These are phyloP conservation scores for Leistus spinibarbis DNA, from an alignment of 2,888 invertebrate genomes.

Conservation along the genomic window DNA sequence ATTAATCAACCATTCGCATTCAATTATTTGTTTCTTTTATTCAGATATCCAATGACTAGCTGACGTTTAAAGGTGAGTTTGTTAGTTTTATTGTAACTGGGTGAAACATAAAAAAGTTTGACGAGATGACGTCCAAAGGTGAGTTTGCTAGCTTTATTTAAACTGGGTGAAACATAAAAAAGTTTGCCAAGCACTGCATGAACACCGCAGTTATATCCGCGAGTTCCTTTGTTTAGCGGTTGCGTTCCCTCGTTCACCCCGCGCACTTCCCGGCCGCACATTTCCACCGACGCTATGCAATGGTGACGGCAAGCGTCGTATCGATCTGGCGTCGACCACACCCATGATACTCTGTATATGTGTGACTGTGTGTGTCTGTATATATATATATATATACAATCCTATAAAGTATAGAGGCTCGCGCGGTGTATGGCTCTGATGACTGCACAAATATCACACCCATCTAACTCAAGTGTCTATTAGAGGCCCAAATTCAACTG, in stretches of 20 bases:
- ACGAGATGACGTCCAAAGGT: too few species aligned
- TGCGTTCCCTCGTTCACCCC: neutral
- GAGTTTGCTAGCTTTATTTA: too few species aligned
- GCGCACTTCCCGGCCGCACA: neutral
- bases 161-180: too few species aligned
- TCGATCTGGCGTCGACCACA: constrained; percentile 6
- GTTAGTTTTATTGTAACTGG: too few species aligned
- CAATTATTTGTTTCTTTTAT: too few species aligned
- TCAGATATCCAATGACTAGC: too few species aligned
- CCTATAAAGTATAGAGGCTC: neutral
- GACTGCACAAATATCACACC: neutral
- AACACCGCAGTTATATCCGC: constrained; percentile 1
- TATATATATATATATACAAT: neutral
- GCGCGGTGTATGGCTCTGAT: neutral
- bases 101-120: too few species aligned
- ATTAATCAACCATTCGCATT: too few species aligned
- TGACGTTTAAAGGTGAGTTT: too few species aligned
- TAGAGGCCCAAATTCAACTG: neutral
- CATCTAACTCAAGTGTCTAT: constrained; percentile 1
- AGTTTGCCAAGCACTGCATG: constrained; percentile 2
- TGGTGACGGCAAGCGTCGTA: neutral
- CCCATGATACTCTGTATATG: neutral
- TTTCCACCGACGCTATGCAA: neutral
- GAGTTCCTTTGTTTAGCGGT: constrained; percentile 15
- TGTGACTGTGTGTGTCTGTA: too few species aligned